Evolutionary conservation across 1,140 invertebrate species (phyloP).

Genomic region (Potamilus streckersoni): DNA sequence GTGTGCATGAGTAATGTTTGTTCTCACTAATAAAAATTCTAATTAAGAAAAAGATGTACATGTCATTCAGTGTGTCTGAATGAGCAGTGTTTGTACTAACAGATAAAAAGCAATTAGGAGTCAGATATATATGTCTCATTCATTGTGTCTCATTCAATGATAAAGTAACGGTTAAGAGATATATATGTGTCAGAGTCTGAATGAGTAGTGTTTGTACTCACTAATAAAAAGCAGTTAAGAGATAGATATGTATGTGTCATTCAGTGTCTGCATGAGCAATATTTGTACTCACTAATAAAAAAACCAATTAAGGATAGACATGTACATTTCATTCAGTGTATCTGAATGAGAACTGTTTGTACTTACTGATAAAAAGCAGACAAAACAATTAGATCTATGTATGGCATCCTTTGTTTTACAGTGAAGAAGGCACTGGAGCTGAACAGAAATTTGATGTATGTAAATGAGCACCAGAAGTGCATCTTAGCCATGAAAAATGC

Average conservation of each 20-base stretch:
- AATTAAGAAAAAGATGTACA: background rate
- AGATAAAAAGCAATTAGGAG: background rate
- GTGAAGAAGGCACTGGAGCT: conserved; percentile 16
- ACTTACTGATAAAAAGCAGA: background rate
- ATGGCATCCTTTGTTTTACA: conserved; percentile 7
- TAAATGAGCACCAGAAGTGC: conserved; percentile 22
- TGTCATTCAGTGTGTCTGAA: background rate
- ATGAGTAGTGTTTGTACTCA: background rate
- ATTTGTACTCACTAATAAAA: background rate
- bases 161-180: background rate
- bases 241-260: background rate
- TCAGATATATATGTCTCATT: background rate
- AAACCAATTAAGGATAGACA: background rate
- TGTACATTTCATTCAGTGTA: background rate
- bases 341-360: background rate
- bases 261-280: background rate
- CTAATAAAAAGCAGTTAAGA: background rate
- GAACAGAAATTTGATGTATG: conserved; percentile 14
- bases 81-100: background rate
- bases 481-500: conserved; percentile 12
- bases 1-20: background rate
- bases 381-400: background rate
- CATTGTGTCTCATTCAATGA: background rate
- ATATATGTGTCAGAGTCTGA: background rate
- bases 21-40: background rate